These are phyloP conservation scores for Olivierus martensii DNA, from an alignment of 1,140 invertebrate species.

Conservation along the genomic window DNA sequence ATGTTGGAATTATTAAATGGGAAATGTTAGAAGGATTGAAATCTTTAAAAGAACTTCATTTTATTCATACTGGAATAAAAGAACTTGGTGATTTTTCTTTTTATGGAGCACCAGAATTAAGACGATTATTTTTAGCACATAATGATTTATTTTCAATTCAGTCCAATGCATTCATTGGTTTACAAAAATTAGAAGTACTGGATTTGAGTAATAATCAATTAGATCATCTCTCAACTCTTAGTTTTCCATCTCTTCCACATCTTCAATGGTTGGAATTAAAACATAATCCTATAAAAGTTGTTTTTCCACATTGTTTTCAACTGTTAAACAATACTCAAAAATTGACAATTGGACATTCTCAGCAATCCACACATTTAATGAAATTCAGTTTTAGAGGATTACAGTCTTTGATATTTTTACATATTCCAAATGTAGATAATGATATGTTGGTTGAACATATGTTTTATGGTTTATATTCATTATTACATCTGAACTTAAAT, in stretches of 20 bases:
- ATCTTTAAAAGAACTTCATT: slow-evolving; percentile 41
- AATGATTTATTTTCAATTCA: slow-evolving; percentile 47
- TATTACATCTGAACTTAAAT: slow-evolving; percentile 37
- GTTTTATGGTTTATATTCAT: slow-evolving; percentile 41
- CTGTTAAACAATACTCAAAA: slow-evolving; percentile 48
- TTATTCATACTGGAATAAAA: slow-evolving; percentile 45
- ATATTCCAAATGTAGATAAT: slow-evolving; percentile 41
- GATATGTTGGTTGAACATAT: slow-evolving; percentile 41
- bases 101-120: slow-evolving; percentile 46
- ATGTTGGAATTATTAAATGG: slow-evolving; percentile 45
- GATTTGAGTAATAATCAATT: slow-evolving; percentile 49
- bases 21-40: slow-evolving; percentile 50
- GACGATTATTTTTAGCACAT: slow-evolving; percentile 42
- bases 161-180: slow-evolving; percentile 46
- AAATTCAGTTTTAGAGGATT: slow-evolving; percentile 48
- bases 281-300: slow-evolving; percentile 46
- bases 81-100: slow-evolving; percentile 51
- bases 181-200: slow-evolving; percentile 45
- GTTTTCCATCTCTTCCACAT: slow-evolving; percentile 50
- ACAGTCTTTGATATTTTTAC: slow-evolving; percentile 35
- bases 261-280: slow-evolving; percentile 43
- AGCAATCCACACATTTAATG: slow-evolving; percentile 37
- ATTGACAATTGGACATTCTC: slow-evolving; percentile 40
- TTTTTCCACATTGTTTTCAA: slow-evolving; percentile 54
- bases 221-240: slow-evolving; percentile 48